phyloP scores from a whole-genome alignment of 2,888 invertebrate genomes.

The Scaptomyza tumidula region DNA sequence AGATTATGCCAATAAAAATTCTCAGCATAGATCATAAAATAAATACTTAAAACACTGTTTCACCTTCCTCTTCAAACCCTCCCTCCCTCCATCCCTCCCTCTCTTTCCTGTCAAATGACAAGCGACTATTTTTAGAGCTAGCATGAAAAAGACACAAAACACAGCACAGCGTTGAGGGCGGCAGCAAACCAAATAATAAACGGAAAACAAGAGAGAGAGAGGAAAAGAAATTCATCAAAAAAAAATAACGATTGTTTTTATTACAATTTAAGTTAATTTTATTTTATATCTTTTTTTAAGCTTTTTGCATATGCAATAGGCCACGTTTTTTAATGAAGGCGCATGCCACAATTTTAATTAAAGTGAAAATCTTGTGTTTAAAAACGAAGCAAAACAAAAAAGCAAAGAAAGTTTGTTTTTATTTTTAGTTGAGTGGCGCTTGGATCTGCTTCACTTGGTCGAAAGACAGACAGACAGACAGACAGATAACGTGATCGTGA shows the following conservation, averaged over 20 bases:
- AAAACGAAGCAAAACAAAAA: constrained; percentile 40
- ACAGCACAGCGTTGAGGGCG: constrained; percentile 26
- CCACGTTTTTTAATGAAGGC: constrained; percentile 54
- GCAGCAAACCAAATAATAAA: constrained; percentile 21
- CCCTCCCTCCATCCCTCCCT: no score
- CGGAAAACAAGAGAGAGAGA: constrained; percentile 6
- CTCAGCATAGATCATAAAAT: constrained; percentile 20
- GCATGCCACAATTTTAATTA: constrained; percentile 80
- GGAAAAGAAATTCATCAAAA: constrained; percentile 29
- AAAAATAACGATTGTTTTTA: constrained; percentile 51
- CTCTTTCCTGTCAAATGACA: constrained; percentile 19
- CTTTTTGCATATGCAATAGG: constrained; percentile 74
- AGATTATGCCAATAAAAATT: constrained; percentile 36
- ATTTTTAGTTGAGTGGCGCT: constrained; percentile 47
- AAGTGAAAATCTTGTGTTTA: constrained; percentile 69
- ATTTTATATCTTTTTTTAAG: constrained; percentile 39
- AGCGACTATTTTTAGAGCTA: constrained; percentile 44
- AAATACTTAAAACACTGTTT: constrained; percentile 5
- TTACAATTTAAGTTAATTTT: constrained; percentile 40
- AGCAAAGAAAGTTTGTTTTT: constrained; percentile 73
- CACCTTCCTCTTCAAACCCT: not conserved
- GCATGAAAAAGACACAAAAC: constrained; percentile 2
- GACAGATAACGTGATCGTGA: constrained; percentile 7
- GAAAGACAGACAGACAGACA: not conserved
- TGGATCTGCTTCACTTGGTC: constrained; percentile 44